phyloP scores from a whole-genome alignment of 2,797 vertebrate genomes.

The Anguilla pacifica region DNA sequence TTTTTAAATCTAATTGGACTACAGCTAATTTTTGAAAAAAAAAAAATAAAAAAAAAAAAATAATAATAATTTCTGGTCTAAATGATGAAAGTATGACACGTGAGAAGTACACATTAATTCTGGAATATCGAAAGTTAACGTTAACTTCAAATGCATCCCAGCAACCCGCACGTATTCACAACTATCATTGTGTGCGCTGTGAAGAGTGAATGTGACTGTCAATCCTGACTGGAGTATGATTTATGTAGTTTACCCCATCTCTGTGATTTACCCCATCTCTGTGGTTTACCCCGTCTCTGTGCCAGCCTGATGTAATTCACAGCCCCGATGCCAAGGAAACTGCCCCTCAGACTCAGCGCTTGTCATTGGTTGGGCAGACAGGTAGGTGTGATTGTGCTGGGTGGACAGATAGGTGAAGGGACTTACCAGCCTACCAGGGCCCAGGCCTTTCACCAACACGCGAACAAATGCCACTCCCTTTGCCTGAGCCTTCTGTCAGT shows the following conservation, averaged over 20 bases:
- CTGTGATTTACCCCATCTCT: background rate
- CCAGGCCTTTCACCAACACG: conserved; percentile 89
- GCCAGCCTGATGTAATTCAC: background rate
- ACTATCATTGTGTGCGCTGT: background rate
- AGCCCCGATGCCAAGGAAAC: background rate
- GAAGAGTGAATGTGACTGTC: background rate
- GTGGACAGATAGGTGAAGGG: background rate
- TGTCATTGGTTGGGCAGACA: background rate
- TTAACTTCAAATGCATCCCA: background rate
- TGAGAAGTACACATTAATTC: background rate
- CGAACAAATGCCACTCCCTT: conserved; percentile 85
- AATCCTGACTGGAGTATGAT: background rate
- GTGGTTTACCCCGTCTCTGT: too few relatives aligned
- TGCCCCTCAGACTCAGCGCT: background rate
- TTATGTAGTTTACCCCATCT: too few relatives aligned
- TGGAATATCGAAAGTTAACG: too few relatives aligned
- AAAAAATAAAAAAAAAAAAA: background rate
- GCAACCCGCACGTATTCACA: background rate
- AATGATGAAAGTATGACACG: background rate
- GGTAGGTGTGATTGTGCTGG: too few relatives aligned
- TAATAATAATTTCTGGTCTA: background rate
- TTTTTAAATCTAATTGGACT: background rate
- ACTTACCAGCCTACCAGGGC: conserved; percentile 88
- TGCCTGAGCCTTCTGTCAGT: conserved; percentile 79
- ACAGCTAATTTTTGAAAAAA: conserved; percentile 6